A percentile compares a stretch with the other conserved stretches of the same genome.
These are phyloP conservation scores for Acridotheres tristis DNA, from an alignment of 2,797 vertebrate species.

Conservation along the genomic window DNA sequence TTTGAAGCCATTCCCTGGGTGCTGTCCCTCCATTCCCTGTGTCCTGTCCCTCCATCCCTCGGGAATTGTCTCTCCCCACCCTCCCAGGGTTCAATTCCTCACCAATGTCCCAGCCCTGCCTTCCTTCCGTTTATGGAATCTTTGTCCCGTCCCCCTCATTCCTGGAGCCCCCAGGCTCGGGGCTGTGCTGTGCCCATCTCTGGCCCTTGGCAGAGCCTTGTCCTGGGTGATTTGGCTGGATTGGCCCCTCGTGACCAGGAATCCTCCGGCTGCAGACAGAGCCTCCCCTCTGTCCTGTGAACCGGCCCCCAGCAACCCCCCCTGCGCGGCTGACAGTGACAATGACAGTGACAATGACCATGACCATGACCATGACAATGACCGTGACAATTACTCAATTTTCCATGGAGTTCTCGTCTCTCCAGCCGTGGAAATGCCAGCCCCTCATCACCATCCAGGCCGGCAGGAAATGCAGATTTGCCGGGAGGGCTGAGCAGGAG, in stretches of 20 bases:
- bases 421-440: background rate
- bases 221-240: background rate
- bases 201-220: accelerated
- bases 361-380: no score
- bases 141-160: no score
- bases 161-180: background rate
- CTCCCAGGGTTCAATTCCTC: background rate
- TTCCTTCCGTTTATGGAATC: background rate
- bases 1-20: no score
- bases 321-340: background rate
- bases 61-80: no score
- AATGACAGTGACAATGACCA: no score
- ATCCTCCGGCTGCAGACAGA: background rate
- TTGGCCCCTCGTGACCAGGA: background rate
- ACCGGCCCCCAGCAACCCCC: background rate
- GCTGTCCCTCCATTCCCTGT: no score
- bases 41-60: no score
- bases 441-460: background rate
- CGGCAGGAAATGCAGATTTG: conserved; percentile 23
- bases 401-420: background rate
- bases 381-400: no score
- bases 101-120: background rate
- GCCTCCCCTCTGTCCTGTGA: background rate
- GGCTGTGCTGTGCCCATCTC: background rate
- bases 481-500: background rate